Evolutionary conservation across 2,888 invertebrate genomes (phyloP), one percentile per base, ranked within the genome.

Genomic region (Nomada lathburiana): DNA sequence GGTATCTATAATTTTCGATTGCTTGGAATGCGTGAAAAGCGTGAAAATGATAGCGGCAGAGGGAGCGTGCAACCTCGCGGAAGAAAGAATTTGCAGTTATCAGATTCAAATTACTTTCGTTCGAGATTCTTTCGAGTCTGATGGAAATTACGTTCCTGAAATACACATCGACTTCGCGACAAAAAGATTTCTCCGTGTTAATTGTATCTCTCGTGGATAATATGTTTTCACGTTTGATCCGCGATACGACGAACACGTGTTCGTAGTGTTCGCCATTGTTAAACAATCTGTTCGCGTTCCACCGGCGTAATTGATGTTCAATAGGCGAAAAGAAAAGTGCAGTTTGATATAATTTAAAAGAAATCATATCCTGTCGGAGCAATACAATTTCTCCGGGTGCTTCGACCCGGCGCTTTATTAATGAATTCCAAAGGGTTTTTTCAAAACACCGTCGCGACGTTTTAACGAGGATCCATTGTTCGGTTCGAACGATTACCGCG

Each of bases 1-100:
- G 60, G 7, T 44, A 13, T 29, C 23, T 44, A 16, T 53, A 57
- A 75, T 74, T 75, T 53, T 55, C 75, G 44, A 67, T 75, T 67
- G 62, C 42, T 29, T 47, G 47, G 62, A 62, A 72, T 23, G n/a
- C n/a, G n/a, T 23, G 52, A 20, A 62, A 70, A 75, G 53, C 57
- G 20, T 57, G 11, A 16, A 16, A 26, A 29, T 4, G 36, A 53
- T 9, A 53, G 20, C 13, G 0, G 42, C 23, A 57, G n/a, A 53
- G 29, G 23, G 52, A 42, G 20, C 52, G 29, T 5, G 60, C 23
- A 53, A 70, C 36, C 26, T 47, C 47, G 76, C 11, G 50, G 36
- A 13, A 52, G 5, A 16, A 26, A 57, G 23, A 44, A 67, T 36
- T 36, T 7, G 0, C 36, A 0, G 0, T 0, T 36, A 36, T 36